These are phyloP conservation scores for Nothocercus nigrocapillus DNA, from an alignment of 2,113 vertebrate species.

Conservation along the genomic window DNA sequence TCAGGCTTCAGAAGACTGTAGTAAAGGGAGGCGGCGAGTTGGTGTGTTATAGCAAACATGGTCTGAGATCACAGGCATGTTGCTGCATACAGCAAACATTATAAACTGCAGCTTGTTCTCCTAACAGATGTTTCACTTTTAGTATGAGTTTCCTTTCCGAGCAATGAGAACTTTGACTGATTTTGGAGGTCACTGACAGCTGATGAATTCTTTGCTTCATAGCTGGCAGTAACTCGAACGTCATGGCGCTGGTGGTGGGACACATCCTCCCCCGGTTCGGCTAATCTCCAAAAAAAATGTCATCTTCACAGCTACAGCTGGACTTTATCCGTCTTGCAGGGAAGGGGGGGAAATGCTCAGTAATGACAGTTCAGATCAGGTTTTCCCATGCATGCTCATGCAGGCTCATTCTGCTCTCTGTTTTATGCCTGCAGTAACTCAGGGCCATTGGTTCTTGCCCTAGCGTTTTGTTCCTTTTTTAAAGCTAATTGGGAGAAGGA, in stretches of 20 bases:
- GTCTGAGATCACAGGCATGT: slow-evolving; percentile 19
- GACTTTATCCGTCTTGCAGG: neutral
- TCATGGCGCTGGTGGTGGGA: slow-evolving; percentile 42
- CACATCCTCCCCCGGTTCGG: slow-evolving; percentile 43
- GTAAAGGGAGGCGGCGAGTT: neutral
- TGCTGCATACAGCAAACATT: slow-evolving; percentile 20
- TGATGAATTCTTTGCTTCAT: slow-evolving; percentile 47
- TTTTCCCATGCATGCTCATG: slow-evolving; percentile 51
- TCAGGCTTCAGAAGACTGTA: neutral
- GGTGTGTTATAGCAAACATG: slow-evolving; percentile 1
- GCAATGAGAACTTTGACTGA: slow-evolving; percentile 58
- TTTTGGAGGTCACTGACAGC: slow-evolving; percentile 64
- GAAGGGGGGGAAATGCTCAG: neutral
- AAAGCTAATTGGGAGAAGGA: neutral
- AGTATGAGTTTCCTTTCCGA: slow-evolving; percentile 41
- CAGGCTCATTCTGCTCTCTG: slow-evolving; percentile 31
- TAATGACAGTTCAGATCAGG: slow-evolving; percentile 49
- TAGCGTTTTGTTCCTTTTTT: neutral
- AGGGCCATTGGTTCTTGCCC: neutral
- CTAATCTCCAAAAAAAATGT: slow-evolving; percentile 62
- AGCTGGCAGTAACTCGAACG: slow-evolving; percentile 57
- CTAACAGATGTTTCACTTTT: slow-evolving; percentile 46
- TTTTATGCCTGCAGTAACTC: neutral
- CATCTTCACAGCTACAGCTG: slow-evolving; percentile 64
- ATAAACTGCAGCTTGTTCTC: slow-evolving; percentile 24